Conservation (phyloP, 2,113 vertebrate species). For the Perognathus longimembris region DNA sequence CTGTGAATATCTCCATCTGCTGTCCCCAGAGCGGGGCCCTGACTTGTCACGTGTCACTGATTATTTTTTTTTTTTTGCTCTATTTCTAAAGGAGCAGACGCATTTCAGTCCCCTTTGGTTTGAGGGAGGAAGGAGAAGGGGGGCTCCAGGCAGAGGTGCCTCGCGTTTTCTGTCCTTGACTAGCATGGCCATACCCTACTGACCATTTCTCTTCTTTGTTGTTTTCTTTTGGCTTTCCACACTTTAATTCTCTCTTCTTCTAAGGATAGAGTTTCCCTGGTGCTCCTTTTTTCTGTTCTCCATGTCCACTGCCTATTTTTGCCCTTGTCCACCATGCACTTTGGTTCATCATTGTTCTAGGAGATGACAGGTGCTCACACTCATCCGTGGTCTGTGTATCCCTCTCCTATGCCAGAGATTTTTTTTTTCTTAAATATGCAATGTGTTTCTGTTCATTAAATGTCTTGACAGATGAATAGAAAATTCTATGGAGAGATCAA, state of each 20-base stretch:
- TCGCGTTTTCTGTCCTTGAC: background rate
- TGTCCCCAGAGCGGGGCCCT: background rate
- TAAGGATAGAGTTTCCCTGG: background rate
- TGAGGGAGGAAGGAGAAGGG: background rate
- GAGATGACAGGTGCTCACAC: background rate
- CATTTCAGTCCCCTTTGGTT: background rate
- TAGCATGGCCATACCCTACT: background rate
- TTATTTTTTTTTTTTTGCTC: background rate
- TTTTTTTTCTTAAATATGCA: background rate
- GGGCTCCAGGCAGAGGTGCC: background rate
- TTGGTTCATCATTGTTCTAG: background rate
- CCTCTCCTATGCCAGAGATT: background rate
- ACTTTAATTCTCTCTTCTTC: background rate
- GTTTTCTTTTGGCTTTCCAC: background rate
- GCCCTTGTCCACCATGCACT: background rate
- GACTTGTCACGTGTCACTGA: background rate
- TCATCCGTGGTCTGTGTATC: background rate
- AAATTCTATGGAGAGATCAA: slow-evolving; percentile 42
- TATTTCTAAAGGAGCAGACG: background rate
- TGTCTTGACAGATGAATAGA: background rate
- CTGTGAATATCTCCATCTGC: background rate
- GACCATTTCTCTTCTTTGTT: background rate
- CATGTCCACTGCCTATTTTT: background rate
- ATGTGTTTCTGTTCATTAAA: slow-evolving; percentile 35
- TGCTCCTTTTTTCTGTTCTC: no score